Conservation (phyloP, 64 coral and sea anemone genomes). For the Acropora yongei region DNA sequence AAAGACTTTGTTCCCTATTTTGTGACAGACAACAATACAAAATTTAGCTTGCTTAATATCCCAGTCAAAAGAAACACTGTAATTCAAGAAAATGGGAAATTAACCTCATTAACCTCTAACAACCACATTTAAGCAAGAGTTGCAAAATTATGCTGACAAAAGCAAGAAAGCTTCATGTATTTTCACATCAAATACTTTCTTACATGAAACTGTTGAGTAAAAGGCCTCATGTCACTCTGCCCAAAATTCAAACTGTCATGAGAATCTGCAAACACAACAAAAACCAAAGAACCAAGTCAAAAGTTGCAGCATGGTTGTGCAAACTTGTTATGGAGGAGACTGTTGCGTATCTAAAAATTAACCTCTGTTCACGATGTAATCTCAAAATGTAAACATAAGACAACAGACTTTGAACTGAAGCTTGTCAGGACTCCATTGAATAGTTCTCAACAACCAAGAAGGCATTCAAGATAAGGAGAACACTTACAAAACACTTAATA, state of each 20-base stretch:
- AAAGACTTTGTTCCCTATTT: no score
- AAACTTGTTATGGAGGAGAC: neutral
- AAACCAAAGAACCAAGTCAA: neutral
- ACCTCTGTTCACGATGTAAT: neutral
- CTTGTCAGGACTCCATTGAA: neutral
- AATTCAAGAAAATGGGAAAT: neutral
- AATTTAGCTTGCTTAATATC: neutral
- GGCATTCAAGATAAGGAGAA: neutral
- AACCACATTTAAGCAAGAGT: neutral
- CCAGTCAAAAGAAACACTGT: neutral
- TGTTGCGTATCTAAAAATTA: neutral
- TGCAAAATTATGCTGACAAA: slow-evolving; percentile 4
- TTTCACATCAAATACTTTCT: neutral
- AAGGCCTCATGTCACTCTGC: slow-evolving; percentile 3
- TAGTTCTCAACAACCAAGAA: neutral
- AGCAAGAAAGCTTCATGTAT: neutral
- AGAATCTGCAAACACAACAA: slow-evolving; percentile 30
- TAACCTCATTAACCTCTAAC: neutral
- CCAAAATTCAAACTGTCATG: slow-evolving; percentile 13
- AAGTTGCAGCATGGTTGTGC: neutral
- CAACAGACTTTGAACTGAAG: neutral
- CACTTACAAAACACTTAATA: neutral
- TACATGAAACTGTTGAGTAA: slow-evolving; percentile 9
- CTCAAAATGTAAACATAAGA: neutral
- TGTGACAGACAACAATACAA: no score